These are phyloP conservation scores for Hofmannophila pseudospretella DNA, from an alignment of 2,888 invertebrate genomes.

Conservation along the genomic window DNA sequence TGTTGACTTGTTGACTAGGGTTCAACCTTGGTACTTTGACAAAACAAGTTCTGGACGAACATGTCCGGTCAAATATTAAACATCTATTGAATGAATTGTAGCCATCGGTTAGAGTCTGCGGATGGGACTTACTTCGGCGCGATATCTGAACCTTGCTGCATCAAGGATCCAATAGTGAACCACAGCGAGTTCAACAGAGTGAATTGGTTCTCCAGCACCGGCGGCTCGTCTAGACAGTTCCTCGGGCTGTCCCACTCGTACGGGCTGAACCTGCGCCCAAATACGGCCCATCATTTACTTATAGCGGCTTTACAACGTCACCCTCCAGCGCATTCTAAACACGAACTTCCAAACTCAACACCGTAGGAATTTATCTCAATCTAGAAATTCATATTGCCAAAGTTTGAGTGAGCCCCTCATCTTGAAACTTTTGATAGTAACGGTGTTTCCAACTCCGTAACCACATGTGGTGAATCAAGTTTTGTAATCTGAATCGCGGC, in stretches of 20 bases:
- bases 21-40: background rate
- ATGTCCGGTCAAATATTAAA: background rate
- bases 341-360: background rate
- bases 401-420: slow-evolving; percentile 7
- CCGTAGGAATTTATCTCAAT: background rate
- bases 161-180: slow-evolving; percentile 95
- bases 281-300: slow-evolving; percentile 50
- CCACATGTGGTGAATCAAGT: slow-evolving; percentile 9
- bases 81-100: slow-evolving; percentile 37
- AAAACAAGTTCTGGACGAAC: background rate
- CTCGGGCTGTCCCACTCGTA: slow-evolving; percentile 96
- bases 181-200: slow-evolving; percentile 94
- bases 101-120: slow-evolving; percentile 37
- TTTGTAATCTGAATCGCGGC: slow-evolving; percentile 5
- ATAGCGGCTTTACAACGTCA: slow-evolving; percentile 2
- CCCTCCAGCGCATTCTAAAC: slow-evolving; percentile 3
- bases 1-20: too few relatives aligned
- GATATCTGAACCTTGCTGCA: slow-evolving; percentile 96
- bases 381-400: slow-evolving; percentile 4
- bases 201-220: slow-evolving; percentile 93
- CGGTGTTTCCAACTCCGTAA: slow-evolving; percentile 7
- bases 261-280: slow-evolving; percentile 88
- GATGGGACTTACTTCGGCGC: slow-evolving; percentile 88
- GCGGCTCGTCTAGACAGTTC: slow-evolving; percentile 90
- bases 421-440: slow-evolving; percentile 7